Conservation (phyloP, 2,113 vertebrate genomes). For the Ancistrus triradiatus region DNA sequence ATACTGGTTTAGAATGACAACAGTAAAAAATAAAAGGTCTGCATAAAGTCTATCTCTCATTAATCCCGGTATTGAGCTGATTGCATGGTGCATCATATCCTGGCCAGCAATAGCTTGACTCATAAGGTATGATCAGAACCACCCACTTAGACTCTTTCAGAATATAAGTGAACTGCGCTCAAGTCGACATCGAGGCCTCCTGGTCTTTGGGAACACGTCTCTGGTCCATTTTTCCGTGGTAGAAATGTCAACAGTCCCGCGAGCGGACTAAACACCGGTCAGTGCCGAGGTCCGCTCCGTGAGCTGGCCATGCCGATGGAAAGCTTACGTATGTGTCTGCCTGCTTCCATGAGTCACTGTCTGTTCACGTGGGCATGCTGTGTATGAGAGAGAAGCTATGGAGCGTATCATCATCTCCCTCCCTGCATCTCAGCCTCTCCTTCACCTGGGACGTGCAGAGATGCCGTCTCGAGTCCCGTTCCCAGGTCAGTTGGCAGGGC, state of each 20-base stretch:
- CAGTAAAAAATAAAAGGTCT: too few relatives aligned
- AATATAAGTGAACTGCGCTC: background rate
- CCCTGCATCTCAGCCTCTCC: conserved; percentile 2
- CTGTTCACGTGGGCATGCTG: conserved; percentile 26
- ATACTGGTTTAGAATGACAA: too few relatives aligned
- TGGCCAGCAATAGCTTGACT: conserved; percentile 8
- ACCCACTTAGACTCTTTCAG: background rate
- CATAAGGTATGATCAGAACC: background rate
- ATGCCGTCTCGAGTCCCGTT: background rate
- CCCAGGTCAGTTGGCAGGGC: conserved; percentile 52
- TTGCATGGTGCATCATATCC: too few relatives aligned
- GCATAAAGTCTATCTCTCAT: too few relatives aligned
- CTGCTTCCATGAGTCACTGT: conserved; percentile 42
- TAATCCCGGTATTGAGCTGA: too few relatives aligned
- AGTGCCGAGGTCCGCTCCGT: conserved; percentile 23
- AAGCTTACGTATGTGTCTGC: conserved; percentile 33
- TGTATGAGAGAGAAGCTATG: conserved; percentile 29
- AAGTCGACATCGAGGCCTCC: background rate
- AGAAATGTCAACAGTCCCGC: conserved; percentile 22
- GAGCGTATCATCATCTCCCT: conserved; percentile 20
- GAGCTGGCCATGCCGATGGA: conserved; percentile 34
- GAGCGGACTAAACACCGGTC: conserved; percentile 37
- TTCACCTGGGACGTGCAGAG: background rate
- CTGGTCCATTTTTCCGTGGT: conserved; percentile 32
- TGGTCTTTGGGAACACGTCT: conserved; percentile 6